These are phyloP conservation scores for Chelidonichthys spinosus DNA, from an alignment of 2,797 vertebrate species.

Conservation along the genomic window DNA sequence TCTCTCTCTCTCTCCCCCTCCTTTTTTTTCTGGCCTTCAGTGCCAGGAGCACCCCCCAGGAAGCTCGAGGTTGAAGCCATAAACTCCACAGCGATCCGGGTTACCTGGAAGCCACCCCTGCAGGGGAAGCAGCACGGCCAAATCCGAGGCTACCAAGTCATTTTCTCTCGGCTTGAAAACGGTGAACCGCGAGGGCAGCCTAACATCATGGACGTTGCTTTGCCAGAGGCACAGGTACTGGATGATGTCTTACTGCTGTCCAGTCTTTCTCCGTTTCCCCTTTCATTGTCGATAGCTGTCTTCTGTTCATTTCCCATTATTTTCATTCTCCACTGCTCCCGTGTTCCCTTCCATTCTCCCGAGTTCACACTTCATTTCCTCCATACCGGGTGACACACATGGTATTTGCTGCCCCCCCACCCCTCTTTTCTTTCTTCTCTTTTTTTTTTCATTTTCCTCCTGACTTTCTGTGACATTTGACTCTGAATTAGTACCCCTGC, in stretches of 20 bases:
- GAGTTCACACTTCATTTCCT: slow-evolving; percentile 66
- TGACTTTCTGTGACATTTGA: slow-evolving; percentile 64
- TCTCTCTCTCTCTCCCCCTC: not conserved
- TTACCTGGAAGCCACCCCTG: slow-evolving; percentile 94
- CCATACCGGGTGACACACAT: slow-evolving; percentile 49
- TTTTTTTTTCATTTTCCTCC: slow-evolving; percentile 32
- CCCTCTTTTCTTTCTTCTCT: not conserved
- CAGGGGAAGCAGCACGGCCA: slow-evolving; percentile 94
- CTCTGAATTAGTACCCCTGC: slow-evolving; percentile 69
- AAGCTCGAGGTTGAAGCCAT: slow-evolving; percentile 93
- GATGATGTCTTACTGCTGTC: slow-evolving; percentile 41
- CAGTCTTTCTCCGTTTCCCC: slow-evolving; percentile 29
- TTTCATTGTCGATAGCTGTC: slow-evolving; percentile 42
- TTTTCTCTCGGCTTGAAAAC: slow-evolving; percentile 91
- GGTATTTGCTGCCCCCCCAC: slow-evolving; percentile 38
- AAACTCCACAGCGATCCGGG: slow-evolving; percentile 92
- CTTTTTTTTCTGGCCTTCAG: slow-evolving; percentile 63
- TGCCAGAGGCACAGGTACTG: slow-evolving; percentile 93
- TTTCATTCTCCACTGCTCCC: slow-evolving; percentile 49
- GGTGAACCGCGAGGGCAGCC: slow-evolving; percentile 92
- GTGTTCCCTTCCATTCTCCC: slow-evolving; percentile 46
- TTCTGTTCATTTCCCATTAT: slow-evolving; percentile 56
- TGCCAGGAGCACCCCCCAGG: slow-evolving; percentile 89
- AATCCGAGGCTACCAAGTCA: slow-evolving; percentile 96
- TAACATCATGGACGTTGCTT: slow-evolving; percentile 92